Conservation (phyloP, 2,113 vertebrate genomes). For the Oreocharis arfaki region DNA sequence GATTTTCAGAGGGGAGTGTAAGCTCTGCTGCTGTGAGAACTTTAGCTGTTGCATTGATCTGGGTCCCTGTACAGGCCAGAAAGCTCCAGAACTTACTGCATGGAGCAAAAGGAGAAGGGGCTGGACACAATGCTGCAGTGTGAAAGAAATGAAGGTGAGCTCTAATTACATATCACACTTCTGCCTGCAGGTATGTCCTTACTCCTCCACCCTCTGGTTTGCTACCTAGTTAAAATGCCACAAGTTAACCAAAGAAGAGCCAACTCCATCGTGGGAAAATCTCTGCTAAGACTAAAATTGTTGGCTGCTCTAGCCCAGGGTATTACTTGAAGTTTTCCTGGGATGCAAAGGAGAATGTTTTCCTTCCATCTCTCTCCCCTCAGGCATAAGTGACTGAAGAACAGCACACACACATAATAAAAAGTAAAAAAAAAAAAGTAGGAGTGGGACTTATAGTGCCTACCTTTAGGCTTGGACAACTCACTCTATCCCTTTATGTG, state of each 20-base stretch:
- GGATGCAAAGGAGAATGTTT: neutral
- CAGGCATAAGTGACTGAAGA: neutral
- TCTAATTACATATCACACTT: neutral
- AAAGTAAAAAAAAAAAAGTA: neutral
- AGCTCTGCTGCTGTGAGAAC: neutral
- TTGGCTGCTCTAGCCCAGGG: neutral
- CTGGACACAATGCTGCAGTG: neutral
- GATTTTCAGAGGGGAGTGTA: neutral
- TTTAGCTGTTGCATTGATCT: neutral
- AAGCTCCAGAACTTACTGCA: neutral
- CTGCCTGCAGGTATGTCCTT: neutral
- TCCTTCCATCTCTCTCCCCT: neutral
- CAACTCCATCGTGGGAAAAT: neutral
- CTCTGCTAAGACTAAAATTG: neutral
- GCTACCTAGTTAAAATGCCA: neutral
- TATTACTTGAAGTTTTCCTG: neutral
- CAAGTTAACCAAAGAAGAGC: neutral
- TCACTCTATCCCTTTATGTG: fast-evolving
- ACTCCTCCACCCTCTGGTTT: neutral
- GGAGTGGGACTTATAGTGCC: neutral
- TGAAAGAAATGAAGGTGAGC: neutral
- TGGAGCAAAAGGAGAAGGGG: neutral
- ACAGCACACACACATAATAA: neutral
- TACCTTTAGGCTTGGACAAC: neutral
- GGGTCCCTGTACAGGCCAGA: neutral